Conservation (phyloP, 2,888 invertebrate species). For the Magallana nippona region DNA sequence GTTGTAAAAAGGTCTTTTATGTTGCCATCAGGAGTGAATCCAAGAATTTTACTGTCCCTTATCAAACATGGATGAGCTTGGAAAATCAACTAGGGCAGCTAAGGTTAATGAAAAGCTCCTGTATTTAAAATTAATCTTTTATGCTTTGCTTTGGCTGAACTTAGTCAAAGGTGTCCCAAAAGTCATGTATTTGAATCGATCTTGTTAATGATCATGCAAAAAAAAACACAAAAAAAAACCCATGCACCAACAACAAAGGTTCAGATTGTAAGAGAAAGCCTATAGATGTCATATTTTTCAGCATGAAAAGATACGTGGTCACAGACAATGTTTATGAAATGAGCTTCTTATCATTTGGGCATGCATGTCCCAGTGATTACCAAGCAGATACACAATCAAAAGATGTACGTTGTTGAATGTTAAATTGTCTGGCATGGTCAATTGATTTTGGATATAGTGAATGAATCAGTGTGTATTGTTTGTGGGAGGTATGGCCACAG, state of each 20-base stretch:
- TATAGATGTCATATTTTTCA: too few relatives aligned
- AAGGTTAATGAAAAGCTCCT: not conserved
- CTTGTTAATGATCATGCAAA: too few relatives aligned
- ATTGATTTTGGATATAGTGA: conserved; percentile 4
- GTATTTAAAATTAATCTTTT: not conserved
- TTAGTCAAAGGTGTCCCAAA: too few relatives aligned
- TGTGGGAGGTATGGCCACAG: conserved; percentile 2
- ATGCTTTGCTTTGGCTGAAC: not conserved
- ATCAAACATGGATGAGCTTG: conserved; percentile 22
- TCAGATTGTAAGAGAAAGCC: too few relatives aligned
- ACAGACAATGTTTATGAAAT: too few relatives aligned
- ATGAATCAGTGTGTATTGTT: not conserved
- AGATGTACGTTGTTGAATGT: not conserved
- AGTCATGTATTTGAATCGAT: too few relatives aligned
- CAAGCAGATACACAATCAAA: not conserved
- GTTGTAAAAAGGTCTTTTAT: not conserved
- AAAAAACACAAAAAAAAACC: too few relatives aligned
- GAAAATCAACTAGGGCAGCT: too few relatives aligned
- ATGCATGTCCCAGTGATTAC: not conserved
- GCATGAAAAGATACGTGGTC: too few relatives aligned
- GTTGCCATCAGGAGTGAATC: not conserved
- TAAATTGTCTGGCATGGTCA: not conserved
- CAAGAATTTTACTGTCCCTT: not conserved
- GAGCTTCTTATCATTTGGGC: too few relatives aligned
- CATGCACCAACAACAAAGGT: too few relatives aligned